Conservation (phyloP, 1,140 invertebrate species). For the Halictus rubicundus region DNA sequence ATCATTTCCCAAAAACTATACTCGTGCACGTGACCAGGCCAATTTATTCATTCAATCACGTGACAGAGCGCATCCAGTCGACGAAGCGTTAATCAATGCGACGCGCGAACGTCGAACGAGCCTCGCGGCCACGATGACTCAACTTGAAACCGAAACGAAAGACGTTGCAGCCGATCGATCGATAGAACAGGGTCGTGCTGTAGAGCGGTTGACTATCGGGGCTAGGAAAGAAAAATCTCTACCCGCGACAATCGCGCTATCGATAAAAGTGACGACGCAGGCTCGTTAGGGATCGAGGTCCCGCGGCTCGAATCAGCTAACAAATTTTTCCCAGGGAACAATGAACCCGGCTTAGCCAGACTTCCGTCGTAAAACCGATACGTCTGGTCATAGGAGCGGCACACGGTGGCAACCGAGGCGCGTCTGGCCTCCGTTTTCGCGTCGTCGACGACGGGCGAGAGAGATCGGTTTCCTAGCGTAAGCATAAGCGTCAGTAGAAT, state of each 20-base stretch:
- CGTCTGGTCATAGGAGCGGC: neutral
- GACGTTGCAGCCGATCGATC: conserved; percentile 15
- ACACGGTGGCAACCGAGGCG: conserved; percentile 3
- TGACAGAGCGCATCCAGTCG: neutral
- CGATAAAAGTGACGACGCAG: conserved; percentile 28
- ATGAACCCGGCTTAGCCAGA: conserved; percentile 17
- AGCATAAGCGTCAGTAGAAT: neutral
- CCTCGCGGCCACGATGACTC: neutral
- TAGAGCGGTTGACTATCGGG: neutral
- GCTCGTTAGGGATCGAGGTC: neutral
- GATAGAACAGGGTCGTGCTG: neutral
- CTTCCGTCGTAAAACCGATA: conserved; percentile 42
- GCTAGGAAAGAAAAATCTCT: neutral
- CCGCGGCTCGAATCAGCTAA: neutral
- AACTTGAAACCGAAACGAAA: conserved; percentile 3
- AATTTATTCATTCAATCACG: neutral
- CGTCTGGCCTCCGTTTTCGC: conserved; percentile 22
- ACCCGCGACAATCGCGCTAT: conserved; percentile 3
- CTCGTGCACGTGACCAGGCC: too few relatives aligned
- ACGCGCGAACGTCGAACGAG: neutral
- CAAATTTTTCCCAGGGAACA: conserved; percentile 32
- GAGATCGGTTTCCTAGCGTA: neutral
- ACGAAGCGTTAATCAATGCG: neutral
- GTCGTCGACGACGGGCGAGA: neutral
- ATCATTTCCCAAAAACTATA: too few relatives aligned